Base-by-base conservation (phyloP, 2,797 vertebrate species). In the Smutsia temminckii region DNA sequence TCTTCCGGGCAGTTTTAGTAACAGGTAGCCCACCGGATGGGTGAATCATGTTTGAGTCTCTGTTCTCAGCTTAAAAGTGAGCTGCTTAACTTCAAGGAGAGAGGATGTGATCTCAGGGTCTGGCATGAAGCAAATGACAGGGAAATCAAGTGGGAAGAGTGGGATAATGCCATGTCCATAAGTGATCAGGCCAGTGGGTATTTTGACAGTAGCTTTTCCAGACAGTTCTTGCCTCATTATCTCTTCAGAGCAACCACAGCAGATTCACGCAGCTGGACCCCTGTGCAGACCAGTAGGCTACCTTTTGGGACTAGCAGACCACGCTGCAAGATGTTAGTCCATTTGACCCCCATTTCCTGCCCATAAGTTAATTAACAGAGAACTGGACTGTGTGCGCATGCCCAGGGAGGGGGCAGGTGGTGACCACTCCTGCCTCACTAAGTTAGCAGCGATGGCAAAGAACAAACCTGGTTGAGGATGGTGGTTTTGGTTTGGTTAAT, bases 341-440 rank as follows among this genome's bases (percentile, higher is more conserved):
- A 21, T 72, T 78, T 83, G 68, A 92, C 42, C 68, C 83, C 46
- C 5, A 34, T 83, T 95, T 93, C 29, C 79, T 75, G 72, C 23
- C 42, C 34, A 1, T 75, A 32, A 85, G 74, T 88, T 91, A 95
- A 91, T 93, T 89, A 72, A 91, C 34, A 68, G 85, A 80, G 53
- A 94, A 46, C 25, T 57, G 46, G 61, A 27, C 61, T 12, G 11
- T 61, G 77, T 59, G 51, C 18, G 81, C 68, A 78, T n/a, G n/a
- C 42, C 34, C 21, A 69, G 74, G 51, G 74, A 89, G 79, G 81
- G 49, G 78, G 80, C 37, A 88, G 81, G 89, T 51, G 87, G 59
- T 61, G 55, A 57, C 34, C 23, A 51, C 25, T 87, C 32, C 69
- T 74, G 89, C 37, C 91, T 49, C 64, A 81, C 0, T 63, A 84